Evolutionary conservation across 2,113 vertebrate species (phyloP).

Genomic region (Mus spicilegus): DNA sequence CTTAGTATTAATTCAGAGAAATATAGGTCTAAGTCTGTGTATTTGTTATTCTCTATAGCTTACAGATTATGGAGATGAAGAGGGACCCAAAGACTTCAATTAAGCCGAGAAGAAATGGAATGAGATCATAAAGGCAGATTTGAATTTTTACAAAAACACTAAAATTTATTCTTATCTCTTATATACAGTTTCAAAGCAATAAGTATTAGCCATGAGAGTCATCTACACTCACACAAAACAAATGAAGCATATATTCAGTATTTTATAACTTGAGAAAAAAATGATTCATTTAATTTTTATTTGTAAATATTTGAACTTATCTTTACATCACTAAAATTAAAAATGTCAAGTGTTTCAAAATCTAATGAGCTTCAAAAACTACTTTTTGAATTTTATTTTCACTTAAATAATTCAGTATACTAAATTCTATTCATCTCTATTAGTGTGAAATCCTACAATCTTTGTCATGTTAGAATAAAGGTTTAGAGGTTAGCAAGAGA

Average conservation of each 20-base stretch:
- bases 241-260: background rate
- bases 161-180: background rate
- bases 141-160: background rate
- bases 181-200: background rate
- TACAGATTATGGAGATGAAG: background rate
- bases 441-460: background rate
- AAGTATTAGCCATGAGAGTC: background rate
- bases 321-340: background rate
- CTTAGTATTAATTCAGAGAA: no score
- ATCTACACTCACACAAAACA: conserved; percentile 24
- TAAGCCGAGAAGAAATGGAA: background rate
- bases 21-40: background rate
- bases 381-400: background rate
- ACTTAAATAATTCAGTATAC: background rate
- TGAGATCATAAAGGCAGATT: background rate
- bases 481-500: background rate
- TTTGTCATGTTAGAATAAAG: background rate
- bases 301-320: background rate
- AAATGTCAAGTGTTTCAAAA: background rate
- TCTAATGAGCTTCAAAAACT: background rate
- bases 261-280: background rate
- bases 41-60: background rate
- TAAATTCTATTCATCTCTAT: background rate
- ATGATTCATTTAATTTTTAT: background rate
- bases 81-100: background rate